Evolutionary conservation across 2,888 invertebrate species (phyloP).

Genomic region (Syrphus vitripennis): DNA sequence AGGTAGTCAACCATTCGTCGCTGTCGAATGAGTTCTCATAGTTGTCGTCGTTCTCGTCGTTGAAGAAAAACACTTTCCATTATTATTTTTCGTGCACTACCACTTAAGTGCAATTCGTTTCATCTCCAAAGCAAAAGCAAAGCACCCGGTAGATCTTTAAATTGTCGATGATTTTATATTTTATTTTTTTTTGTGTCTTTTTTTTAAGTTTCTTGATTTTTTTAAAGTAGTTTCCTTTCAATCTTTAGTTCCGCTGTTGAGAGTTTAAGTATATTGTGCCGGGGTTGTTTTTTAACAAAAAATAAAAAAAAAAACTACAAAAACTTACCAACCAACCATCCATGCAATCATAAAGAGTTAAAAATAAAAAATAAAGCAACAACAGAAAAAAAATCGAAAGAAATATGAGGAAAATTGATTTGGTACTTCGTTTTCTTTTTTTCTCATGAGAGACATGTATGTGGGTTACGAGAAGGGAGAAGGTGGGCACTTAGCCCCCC

Average conservation of each 20-base stretch:
- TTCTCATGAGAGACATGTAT: background rate
- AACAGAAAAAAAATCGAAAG: conserved; percentile 34
- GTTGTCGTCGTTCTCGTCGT: conserved; percentile 9
- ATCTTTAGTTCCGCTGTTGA: conserved; percentile 39
- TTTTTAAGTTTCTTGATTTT: background rate
- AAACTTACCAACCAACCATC: conserved; percentile 13
- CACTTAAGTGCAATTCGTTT: conserved; percentile 69
- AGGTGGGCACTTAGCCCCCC: background rate
- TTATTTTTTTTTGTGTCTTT: conserved; percentile 17
- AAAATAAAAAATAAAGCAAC: background rate
- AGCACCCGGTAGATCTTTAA: conserved; percentile 21
- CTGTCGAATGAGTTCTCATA: too few species aligned
- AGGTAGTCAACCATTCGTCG: background rate
- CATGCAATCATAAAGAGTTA: conserved; percentile 60
- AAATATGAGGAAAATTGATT: conserved; percentile 71
- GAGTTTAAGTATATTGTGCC: conserved; percentile 37
- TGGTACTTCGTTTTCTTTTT: conserved; percentile 37
- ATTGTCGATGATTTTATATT: conserved; percentile 51
- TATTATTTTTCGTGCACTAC: conserved; percentile 70
- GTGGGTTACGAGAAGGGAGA: too few species aligned
- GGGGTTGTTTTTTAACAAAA: background rate
- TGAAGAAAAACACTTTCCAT: conserved; percentile 67
- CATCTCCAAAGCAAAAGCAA: conserved; percentile 19
- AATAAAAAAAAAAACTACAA: too few species aligned
- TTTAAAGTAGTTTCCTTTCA: conserved; percentile 4